Evolutionary conservation across 1,140 invertebrate species (phyloP).

Genomic region (Cyclargus thomasi): DNA sequence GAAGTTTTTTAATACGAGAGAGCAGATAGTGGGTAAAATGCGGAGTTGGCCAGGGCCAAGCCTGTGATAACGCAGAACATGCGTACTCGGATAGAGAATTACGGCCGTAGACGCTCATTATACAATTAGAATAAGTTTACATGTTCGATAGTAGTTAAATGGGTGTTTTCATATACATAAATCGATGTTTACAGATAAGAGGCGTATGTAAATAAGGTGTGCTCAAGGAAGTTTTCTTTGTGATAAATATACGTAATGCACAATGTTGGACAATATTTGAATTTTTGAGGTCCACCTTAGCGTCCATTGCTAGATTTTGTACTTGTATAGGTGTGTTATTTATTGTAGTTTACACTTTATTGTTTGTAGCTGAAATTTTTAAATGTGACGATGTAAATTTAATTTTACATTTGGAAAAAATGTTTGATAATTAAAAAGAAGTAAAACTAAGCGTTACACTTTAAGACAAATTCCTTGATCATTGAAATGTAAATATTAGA

Average conservation of each 20-base stretch:
- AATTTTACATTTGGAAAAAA: too few species aligned
- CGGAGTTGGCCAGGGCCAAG: slow-evolving; percentile 48
- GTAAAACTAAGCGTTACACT: too few species aligned
- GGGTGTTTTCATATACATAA: slow-evolving; percentile 70
- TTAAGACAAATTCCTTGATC: background rate
- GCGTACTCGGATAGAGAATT: slow-evolving; percentile 38
- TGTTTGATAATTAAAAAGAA: background rate
- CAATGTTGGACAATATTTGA: slow-evolving; percentile 69
- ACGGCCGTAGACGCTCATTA: slow-evolving; percentile 51
- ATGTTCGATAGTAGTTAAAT: slow-evolving; percentile 41
- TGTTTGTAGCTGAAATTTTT: background rate
- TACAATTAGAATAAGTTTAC: slow-evolving; percentile 40
- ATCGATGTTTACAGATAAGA: slow-evolving; percentile 60
- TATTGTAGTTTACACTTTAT: slow-evolving; percentile 30
- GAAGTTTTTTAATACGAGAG: background rate
- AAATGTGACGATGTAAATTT: too few species aligned
- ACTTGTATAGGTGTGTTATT: slow-evolving; percentile 43
- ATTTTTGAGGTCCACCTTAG: slow-evolving; percentile 59
- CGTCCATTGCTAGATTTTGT: slow-evolving; percentile 63
- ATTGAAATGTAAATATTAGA: background rate
- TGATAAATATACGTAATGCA: slow-evolving; percentile 68
- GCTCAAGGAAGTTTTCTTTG: slow-evolving; percentile 45
- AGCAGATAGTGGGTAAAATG: background rate
- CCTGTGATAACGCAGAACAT: slow-evolving; percentile 66
- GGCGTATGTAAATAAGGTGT: slow-evolving; percentile 41